Percentiles rank a stretch among this genome's conserved stretches.
These are phyloP conservation scores for Blomia tropicalis DNA, from an alignment of 2,888 invertebrate species.

Conservation along the genomic window DNA sequence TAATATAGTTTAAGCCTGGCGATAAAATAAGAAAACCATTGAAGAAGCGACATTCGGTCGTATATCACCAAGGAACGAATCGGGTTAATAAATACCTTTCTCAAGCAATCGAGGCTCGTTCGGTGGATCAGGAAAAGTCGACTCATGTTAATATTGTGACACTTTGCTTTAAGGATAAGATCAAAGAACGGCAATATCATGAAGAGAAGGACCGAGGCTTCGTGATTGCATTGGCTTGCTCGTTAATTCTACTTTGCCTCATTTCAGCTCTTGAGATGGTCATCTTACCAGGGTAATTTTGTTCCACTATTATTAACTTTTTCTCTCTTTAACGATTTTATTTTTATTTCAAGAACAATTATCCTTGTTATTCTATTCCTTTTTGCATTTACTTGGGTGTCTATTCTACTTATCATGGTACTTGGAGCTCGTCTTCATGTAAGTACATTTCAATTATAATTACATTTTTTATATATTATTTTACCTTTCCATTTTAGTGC, in stretches of 20 bases:
- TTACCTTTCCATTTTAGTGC: conserved; percentile 42
- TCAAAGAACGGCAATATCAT: conserved; percentile 75
- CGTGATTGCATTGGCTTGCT: conserved; percentile 54
- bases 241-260: conserved; percentile 55
- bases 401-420: conserved; percentile 64
- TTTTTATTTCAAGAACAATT: conserved; percentile 44
- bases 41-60: conserved; percentile 47
- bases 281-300: conserved; percentile 51
- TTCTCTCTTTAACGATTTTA: background rate
- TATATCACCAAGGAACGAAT: conserved; percentile 69
- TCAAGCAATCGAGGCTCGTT: conserved; percentile 74
- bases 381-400: conserved; percentile 76
- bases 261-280: conserved; percentile 60
- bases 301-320: background rate
- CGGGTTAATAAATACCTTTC: conserved; percentile 79
- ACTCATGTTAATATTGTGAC: conserved; percentile 71
- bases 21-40: conserved; percentile 60
- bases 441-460: conserved; percentile 23
- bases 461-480: background rate
- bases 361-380: conserved; percentile 67
- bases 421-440: conserved; percentile 56
- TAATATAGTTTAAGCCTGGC: background rate
- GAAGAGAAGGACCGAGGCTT: conserved; percentile 69
- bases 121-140: conserved; percentile 73
- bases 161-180: conserved; percentile 63